A percentile compares a stretch with the other conserved stretches of the same genome.
These are phyloP conservation scores for Hesperia comma DNA, from an alignment of 2,888 invertebrate species.

Conservation along the genomic window DNA sequence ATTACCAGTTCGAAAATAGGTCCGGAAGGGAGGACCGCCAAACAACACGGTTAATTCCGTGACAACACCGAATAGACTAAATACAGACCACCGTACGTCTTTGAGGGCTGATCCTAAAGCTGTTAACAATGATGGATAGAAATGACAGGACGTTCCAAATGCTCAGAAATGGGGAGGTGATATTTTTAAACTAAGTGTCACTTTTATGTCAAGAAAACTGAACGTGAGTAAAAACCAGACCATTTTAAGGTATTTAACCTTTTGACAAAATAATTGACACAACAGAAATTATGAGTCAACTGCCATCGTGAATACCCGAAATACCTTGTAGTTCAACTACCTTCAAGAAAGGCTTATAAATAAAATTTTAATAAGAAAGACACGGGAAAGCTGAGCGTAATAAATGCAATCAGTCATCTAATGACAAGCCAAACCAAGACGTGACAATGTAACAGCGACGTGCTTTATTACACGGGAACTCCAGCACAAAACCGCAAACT, in stretches of 20 bases:
- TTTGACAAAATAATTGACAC: no score
- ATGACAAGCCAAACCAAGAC: constrained; percentile 45
- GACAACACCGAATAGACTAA: constrained; percentile 56
- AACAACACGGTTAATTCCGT: constrained; percentile 60
- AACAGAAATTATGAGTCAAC: no score
- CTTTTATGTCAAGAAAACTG: not conserved
- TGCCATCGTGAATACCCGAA: no score
- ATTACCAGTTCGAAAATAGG: constrained; percentile 62
- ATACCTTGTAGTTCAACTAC: no score
- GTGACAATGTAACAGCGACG: constrained; percentile 55
- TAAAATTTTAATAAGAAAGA: constrained; percentile 34
- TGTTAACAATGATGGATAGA: constrained; percentile 11
- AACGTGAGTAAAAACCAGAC: not conserved
- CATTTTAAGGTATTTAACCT: no score
- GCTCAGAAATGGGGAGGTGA: not conserved
- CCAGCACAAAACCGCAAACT: constrained; percentile 51
- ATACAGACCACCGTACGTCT: constrained; percentile 46
- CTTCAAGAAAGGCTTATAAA: not conserved
- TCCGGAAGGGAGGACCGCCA: constrained; percentile 61
- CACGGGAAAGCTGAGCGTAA: constrained; percentile 56
- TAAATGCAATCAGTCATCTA: constrained; percentile 57
- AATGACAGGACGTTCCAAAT: not conserved
- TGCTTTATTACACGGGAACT: constrained; percentile 46
- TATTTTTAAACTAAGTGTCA: not conserved
- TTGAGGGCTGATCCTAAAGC: not conserved